Evolutionary conservation across 2,888 invertebrate genomes (phyloP).

Genomic region (Alviniconcha strummeri): DNA sequence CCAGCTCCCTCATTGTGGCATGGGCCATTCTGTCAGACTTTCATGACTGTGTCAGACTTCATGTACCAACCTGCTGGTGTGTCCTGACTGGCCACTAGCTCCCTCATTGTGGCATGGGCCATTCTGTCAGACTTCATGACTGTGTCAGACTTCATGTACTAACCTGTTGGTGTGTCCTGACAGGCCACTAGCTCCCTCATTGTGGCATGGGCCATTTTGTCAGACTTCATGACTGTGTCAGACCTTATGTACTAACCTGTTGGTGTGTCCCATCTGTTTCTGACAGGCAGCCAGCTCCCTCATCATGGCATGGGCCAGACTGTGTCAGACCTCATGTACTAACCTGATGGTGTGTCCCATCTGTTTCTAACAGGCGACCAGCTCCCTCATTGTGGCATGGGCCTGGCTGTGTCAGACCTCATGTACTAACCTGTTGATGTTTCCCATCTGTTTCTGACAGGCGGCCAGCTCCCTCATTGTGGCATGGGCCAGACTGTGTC

Average conservation of each 20-base stretch:
- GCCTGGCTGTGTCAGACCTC: constrained; percentile 92
- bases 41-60: constrained; percentile 89
- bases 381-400: constrained; percentile 82
- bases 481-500: no score
- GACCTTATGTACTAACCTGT: constrained; percentile 83
- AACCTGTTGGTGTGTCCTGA: constrained; percentile 83
- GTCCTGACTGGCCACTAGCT: constrained; percentile 89
- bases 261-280: constrained; percentile 84
- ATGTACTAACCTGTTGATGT: constrained; percentile 80
- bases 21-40: constrained; percentile 73
- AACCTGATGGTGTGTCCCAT: constrained; percentile 86
- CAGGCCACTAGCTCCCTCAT: no score
- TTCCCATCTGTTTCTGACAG: constrained; percentile 88
- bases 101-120: constrained; percentile 73
- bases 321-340: no score
- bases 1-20: constrained; percentile 85
- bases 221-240: no score
- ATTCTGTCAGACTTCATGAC: no score
- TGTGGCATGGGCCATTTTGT: no score
- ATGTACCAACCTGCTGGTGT: constrained; percentile 80
- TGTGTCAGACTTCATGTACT: no score
- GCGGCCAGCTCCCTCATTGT: constrained; percentile 83
- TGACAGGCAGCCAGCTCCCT: constrained; percentile 90
- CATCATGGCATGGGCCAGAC: background rate
- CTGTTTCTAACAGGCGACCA: constrained; percentile 88